A percentile compares a stretch with the other conserved stretches of the same genome.
Conservation (phyloP, 2,113 vertebrate species). For the Ranitomeya variabilis region DNA sequence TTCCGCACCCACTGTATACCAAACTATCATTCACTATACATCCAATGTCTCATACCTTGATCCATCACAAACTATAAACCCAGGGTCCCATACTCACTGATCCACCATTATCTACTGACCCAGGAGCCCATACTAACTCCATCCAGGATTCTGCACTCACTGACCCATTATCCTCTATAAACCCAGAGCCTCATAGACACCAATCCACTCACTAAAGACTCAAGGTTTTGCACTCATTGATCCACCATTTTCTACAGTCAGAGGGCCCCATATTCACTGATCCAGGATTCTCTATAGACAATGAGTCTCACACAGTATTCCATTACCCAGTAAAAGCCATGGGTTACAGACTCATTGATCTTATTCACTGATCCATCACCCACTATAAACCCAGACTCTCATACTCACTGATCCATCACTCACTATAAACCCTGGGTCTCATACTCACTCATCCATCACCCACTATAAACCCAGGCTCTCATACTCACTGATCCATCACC, state of each 20-base stretch:
- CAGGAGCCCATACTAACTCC: neutral
- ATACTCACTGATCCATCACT: neutral
- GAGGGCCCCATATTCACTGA: neutral
- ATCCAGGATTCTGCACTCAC: neutral
- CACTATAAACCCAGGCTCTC: neutral
- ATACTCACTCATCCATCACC: neutral
- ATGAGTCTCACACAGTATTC: neutral
- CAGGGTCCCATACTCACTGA: neutral
- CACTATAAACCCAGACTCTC: too few species aligned
- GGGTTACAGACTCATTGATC: too few species aligned
- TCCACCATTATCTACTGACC: neutral
- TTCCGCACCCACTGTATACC: too few species aligned
- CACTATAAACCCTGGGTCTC: neutral
- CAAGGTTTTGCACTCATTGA: neutral
- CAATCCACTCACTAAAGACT: too few species aligned
- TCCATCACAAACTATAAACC: neutral
- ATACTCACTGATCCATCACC: neutral
- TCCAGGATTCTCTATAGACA: neutral
- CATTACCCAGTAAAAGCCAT: neutral
- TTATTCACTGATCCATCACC: neutral
- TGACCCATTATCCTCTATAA: neutral
- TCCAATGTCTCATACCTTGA: neutral
- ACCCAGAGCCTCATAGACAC: too few species aligned
- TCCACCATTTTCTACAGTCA: neutral
- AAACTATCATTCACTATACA: too few species aligned